phyloP scores from a whole-genome alignment of 2,888 invertebrate genomes.

The Philhelius pedissequus region DNA sequence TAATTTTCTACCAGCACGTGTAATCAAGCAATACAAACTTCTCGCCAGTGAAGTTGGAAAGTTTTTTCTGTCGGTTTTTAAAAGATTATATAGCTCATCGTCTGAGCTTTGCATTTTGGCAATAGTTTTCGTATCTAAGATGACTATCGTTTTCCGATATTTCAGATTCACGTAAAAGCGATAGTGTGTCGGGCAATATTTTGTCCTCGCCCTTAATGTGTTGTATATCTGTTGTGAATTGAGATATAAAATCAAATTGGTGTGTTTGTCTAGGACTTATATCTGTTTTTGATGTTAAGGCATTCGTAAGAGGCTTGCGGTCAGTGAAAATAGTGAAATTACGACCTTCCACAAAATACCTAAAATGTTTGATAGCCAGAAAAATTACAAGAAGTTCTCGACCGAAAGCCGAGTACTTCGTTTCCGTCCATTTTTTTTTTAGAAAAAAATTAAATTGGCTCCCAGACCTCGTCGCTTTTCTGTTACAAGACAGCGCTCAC shows the following conservation, averaged over 20 bases:
- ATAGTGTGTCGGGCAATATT: slow-evolving; percentile 54
- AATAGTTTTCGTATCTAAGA: too few relatives aligned
- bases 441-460: slow-evolving; percentile 9
- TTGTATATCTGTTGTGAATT: slow-evolving; percentile 52
- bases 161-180: slow-evolving; percentile 4
- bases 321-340: too few relatives aligned
- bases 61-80: too few relatives aligned
- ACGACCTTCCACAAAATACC: slow-evolving; percentile 75
- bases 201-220: not conserved
- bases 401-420: slow-evolving; percentile 75
- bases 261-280: slow-evolving; percentile 47
- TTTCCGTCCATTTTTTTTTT: slow-evolving; percentile 58
- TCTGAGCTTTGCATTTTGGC: slow-evolving; percentile 38
- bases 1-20: not conserved
- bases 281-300: slow-evolving; percentile 14
- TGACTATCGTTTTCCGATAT: too few relatives aligned
- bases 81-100: not conserved
- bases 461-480: not conserved
- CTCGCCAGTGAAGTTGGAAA: slow-evolving; percentile 6
- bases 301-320: slow-evolving; percentile 47
- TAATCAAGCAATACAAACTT: slow-evolving; percentile 30
- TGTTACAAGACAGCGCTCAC: not conserved
- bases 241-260: slow-evolving; percentile 56
- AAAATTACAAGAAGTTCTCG: slow-evolving; percentile 67
- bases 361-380: slow-evolving; percentile 72